These are phyloP conservation scores for Cerastoderma edule DNA, from an alignment of 2,888 invertebrate species.

Conservation along the genomic window DNA sequence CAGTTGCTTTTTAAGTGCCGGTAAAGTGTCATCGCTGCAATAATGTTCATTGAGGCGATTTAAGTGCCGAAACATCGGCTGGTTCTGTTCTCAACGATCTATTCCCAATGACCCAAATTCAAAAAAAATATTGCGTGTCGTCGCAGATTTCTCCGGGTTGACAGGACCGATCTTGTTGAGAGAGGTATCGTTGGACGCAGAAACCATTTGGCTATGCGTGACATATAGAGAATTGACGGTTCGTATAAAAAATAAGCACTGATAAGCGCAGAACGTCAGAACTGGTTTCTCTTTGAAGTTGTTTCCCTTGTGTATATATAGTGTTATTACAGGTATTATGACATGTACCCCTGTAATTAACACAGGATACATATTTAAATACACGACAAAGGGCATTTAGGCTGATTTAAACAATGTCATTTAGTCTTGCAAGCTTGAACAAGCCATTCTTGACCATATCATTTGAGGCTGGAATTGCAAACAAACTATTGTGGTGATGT, in stretches of 20 bases:
- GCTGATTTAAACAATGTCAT: neutral
- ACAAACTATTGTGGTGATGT: neutral
- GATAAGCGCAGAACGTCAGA: too few relatives aligned
- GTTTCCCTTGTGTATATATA: too few relatives aligned
- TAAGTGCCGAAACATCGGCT: neutral
- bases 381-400: neutral
- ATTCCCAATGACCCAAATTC: neutral
- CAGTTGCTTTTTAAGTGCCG: too few relatives aligned
- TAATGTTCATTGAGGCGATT: neutral
- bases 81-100: neutral
- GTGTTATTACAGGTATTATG: too few relatives aligned
- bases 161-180: too few relatives aligned
- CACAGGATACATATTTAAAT: neutral
- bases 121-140: neutral
- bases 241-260: too few relatives aligned
- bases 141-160: too few relatives aligned
- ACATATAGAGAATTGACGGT: too few relatives aligned
- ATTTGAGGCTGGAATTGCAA: neutral
- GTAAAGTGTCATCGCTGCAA: neutral
- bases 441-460: neutral
- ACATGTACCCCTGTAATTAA: neutral
- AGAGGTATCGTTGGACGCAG: too few relatives aligned
- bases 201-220: too few relatives aligned
- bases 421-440: neutral
- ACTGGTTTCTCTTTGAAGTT: too few relatives aligned